Conservation (phyloP, 1,140 invertebrate species). For the Telenomus remus region DNA sequence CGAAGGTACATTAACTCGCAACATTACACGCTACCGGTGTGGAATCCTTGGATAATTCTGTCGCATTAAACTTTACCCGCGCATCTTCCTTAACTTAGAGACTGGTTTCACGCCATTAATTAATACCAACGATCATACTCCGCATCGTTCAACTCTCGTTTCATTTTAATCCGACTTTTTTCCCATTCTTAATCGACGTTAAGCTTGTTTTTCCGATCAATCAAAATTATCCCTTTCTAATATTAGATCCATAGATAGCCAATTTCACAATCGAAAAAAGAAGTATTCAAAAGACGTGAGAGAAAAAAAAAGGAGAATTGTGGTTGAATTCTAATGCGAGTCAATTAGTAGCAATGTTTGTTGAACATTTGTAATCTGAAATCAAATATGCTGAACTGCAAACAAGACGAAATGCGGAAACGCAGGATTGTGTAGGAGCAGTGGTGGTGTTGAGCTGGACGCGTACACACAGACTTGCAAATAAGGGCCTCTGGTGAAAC, state of each 20-base stretch:
- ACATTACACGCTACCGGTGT: conserved; percentile 52
- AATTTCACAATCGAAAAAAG: too few species aligned
- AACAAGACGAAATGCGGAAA: conserved; percentile 47
- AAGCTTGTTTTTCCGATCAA: conserved; percentile 12
- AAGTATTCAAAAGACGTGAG: too few species aligned
- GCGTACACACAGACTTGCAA: conserved; percentile 49
- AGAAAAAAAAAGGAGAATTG: not conserved
- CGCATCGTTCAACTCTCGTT: conserved; percentile 20
- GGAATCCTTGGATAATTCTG: conserved; percentile 61
- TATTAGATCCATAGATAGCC: too few species aligned
- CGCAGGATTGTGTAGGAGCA: conserved; percentile 50
- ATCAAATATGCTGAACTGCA: conserved; percentile 57
- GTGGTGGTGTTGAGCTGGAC: conserved; percentile 27
- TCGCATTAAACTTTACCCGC: conserved; percentile 61
- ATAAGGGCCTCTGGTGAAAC: conserved; percentile 52
- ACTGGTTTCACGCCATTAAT: conserved; percentile 64
- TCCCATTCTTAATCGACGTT: not conserved
- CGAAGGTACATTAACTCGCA: conserved; percentile 60
- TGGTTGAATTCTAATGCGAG: not conserved
- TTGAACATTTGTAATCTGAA: conserved; percentile 52
- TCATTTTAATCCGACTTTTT: conserved; percentile 10
- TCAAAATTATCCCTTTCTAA: conserved; percentile 2
- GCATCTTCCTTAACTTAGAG: conserved; percentile 54
- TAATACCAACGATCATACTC: conserved; percentile 61
- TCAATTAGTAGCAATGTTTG: not conserved